phyloP scores from a whole-genome alignment of 2,888 invertebrate species.

The Palloptera scutellata region DNA sequence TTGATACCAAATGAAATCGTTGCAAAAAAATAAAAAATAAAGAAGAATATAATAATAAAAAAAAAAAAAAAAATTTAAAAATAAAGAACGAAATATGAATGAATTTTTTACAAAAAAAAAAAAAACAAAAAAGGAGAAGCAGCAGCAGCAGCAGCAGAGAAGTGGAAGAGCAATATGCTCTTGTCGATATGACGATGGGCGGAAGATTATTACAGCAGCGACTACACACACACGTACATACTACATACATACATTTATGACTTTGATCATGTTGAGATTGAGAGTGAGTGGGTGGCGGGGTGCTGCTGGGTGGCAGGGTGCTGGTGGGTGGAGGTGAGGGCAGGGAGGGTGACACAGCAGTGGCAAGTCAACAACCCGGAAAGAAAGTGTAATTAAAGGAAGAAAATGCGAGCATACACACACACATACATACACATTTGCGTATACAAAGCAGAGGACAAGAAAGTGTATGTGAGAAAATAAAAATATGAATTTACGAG shows the following conservation, averaged over 20 bases:
- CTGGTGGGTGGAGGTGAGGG: conserved; percentile 13
- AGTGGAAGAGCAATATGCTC: not conserved
- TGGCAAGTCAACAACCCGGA: conserved; percentile 32
- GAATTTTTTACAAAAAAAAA: conserved; percentile 3
- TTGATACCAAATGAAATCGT: conserved; percentile 30
- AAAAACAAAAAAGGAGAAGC: conserved; percentile 22
- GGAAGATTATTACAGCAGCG: not conserved
- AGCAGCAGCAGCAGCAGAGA: not conserved
- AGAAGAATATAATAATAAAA: conserved; percentile 14
- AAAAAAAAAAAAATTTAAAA: conserved; percentile 16
- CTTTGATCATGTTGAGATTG: not conserved
- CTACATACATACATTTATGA: not conserved
- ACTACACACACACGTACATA: not conserved
- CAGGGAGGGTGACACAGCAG: not conserved
- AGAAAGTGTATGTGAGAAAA: not conserved
- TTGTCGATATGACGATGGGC: not conserved
- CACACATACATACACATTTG: not conserved
- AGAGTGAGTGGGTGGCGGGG: not conserved
- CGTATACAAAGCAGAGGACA: not conserved
- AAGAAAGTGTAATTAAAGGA: conserved; percentile 34
- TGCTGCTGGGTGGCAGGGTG: not conserved
- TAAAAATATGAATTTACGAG: not conserved
- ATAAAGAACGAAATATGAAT: conserved; percentile 9
- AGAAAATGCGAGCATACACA: conserved; percentile 11
- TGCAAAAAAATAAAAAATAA: conserved; percentile 7